Evolutionary conservation across 2,113 vertebrate genomes (phyloP).

Genomic region (Pangasianodon hypophthalmus): DNA sequence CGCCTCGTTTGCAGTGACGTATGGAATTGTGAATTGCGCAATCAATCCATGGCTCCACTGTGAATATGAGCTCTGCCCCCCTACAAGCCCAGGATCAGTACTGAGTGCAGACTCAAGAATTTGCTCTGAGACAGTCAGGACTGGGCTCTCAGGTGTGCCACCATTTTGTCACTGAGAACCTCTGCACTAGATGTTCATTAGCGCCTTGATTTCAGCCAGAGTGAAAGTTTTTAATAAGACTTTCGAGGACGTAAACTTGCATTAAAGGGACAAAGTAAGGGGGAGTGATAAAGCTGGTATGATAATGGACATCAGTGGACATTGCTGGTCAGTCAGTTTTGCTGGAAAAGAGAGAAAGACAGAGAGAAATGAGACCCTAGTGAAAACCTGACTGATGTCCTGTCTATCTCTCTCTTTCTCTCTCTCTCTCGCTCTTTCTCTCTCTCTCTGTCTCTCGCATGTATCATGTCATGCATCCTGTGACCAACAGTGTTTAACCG

Average conservation of each 20-base stretch:
- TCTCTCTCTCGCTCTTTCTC: background rate
- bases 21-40: background rate
- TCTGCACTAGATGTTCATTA: background rate
- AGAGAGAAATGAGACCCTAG: background rate
- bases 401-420: background rate
- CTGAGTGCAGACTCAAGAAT: background rate
- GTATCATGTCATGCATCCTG: background rate
- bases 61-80: background rate
- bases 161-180: background rate
- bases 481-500: background rate
- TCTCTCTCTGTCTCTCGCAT: too few relatives aligned
- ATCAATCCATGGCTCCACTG: background rate
- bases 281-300: background rate
- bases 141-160: background rate
- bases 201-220: background rate
- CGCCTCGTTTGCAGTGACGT: background rate
- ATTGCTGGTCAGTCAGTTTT: background rate
- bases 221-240: background rate
- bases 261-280: background rate
- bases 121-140: background rate
- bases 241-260: background rate
- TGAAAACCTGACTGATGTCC: background rate
- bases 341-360: background rate
- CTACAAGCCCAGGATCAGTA: background rate
- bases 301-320: background rate